These are phyloP conservation scores for Esperia sulphurella DNA, from an alignment of 2,888 invertebrate genomes.

Conservation along the genomic window DNA sequence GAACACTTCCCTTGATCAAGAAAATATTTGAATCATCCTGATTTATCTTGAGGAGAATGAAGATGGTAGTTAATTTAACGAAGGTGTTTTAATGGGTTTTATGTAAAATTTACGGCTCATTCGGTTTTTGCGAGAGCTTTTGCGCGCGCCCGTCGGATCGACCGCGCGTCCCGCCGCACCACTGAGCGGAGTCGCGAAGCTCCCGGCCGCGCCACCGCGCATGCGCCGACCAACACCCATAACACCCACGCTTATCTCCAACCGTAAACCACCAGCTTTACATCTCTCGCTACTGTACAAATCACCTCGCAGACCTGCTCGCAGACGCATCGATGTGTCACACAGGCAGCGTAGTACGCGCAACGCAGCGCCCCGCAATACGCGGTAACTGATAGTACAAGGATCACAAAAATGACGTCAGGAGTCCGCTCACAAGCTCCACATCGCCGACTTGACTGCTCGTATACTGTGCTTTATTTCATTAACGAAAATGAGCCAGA, in stretches of 20 bases:
- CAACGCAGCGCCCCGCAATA: conserved; percentile 18
- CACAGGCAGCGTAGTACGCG: conserved; percentile 21
- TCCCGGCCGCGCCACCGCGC: conserved; percentile 48
- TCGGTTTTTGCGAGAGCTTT: conserved; percentile 34
- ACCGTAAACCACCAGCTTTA: not conserved
- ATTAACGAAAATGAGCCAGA: conserved; percentile 29
- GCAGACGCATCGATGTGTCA: conserved; percentile 24
- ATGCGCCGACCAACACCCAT: conserved; percentile 17
- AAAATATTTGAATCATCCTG: not conserved
- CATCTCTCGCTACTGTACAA: conserved; percentile 2
- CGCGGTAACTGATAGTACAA: conserved; percentile 33
- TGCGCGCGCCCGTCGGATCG: conserved; percentile 67
- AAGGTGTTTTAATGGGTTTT: conserved; percentile 14
- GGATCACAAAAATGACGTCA: conserved; percentile 36
- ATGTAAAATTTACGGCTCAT: conserved; percentile 41
- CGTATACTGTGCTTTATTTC: conserved; percentile 25
- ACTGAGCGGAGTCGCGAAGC: conserved; percentile 61
- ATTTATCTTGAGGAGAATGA: not conserved
- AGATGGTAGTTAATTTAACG: conserved; percentile 1
- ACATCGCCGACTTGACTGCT: conserved; percentile 19
- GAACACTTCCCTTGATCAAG: not conserved
- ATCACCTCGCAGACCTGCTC: not conserved
- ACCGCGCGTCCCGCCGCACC: conserved; percentile 73
- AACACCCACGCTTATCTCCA: conserved; percentile 8
- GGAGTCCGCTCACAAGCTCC: conserved; percentile 21